Percentiles rank a stretch among this genome's conserved stretches.
phyloP scores from a whole-genome alignment of 2,797 vertebrate genomes.

The Enteromius paludinosus region DNA sequence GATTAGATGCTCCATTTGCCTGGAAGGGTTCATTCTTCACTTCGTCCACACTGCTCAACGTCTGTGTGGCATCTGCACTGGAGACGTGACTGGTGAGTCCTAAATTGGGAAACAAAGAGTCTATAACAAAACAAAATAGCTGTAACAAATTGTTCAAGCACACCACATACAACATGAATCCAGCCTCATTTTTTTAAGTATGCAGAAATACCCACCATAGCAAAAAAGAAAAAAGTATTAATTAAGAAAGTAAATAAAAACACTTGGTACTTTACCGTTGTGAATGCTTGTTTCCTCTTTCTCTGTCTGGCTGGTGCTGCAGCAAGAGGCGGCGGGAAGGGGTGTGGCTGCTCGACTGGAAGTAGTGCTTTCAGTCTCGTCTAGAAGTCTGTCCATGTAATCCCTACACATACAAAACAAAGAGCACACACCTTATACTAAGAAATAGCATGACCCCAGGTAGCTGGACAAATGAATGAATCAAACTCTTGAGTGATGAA shows the following conservation, averaged over 20 bases:
- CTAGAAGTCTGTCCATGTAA: slow-evolving; percentile 96
- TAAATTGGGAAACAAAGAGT: slow-evolving; percentile 19
- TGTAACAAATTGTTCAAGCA: neutral
- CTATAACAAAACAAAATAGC: neutral
- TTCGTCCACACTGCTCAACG: slow-evolving; percentile 1
- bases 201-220: neutral
- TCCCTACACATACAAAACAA: slow-evolving; percentile 78
- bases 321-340: slow-evolving; percentile 89
- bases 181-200: neutral
- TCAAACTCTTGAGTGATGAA: neutral
- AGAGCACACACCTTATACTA: neutral
- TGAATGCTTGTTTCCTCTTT: slow-evolving; percentile 87
- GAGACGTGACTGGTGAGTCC: slow-evolving; percentile 44
- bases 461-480: neutral
- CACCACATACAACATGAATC: neutral
- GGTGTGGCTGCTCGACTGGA: slow-evolving; percentile 93
- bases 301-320: slow-evolving; percentile 91
- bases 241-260: neutral
- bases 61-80: slow-evolving; percentile 34
- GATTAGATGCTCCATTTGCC: slow-evolving; percentile 2
- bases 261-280: slow-evolving; percentile 80
- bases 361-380: slow-evolving; percentile 93
- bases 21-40: slow-evolving; percentile 23
- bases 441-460: neutral
- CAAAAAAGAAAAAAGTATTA: neutral